These are phyloP conservation scores for Malacoctenus gilli DNA, from an alignment of 2,797 vertebrate genomes.

Conservation along the genomic window DNA sequence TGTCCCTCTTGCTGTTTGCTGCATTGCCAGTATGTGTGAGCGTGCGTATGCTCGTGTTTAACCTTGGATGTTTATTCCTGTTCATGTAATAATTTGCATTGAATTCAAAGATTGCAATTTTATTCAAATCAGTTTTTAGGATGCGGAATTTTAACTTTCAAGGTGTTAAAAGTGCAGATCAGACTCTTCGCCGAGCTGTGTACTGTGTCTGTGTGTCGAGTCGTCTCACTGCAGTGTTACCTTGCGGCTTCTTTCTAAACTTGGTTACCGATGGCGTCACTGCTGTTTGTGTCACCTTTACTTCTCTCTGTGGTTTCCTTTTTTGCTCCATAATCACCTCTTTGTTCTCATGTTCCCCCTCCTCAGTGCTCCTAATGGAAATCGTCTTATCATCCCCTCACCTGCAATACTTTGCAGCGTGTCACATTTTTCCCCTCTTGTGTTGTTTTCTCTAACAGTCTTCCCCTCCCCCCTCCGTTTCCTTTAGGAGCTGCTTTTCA, in stretches of 20 bases:
- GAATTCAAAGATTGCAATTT: not conserved
- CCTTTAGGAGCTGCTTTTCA: conserved; percentile 94
- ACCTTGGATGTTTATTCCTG: conserved; percentile 32
- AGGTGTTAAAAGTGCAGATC: not conserved
- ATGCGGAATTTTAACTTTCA: not conserved
- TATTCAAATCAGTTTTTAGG: conserved; percentile 5
- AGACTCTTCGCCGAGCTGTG: not conserved
- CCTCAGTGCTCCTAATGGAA: not conserved
- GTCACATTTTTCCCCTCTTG: conserved; percentile 8
- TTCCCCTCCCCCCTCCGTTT: conserved; percentile 39
- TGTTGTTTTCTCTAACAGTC: conserved; percentile 51
- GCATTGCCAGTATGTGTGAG: conserved; percentile 26
- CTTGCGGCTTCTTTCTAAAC: conserved; percentile 15
- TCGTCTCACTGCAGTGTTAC: conserved; percentile 19
- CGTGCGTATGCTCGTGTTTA: conserved; percentile 17
- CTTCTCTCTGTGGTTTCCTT: conserved; percentile 2
- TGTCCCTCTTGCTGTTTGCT: conserved; percentile 31
- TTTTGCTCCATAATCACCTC: not conserved
- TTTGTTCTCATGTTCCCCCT: not conserved
- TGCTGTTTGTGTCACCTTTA: conserved; percentile 29
- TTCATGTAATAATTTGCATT: conserved; percentile 20
- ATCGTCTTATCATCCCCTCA: conserved; percentile 4
- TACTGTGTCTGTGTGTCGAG: conserved; percentile 4
- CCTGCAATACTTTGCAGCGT: conserved; percentile 14
- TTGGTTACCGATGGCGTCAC: conserved; percentile 27